Base-by-base conservation (phyloP, 1,140 invertebrate genomes). In the Mamestra configurata region DNA sequence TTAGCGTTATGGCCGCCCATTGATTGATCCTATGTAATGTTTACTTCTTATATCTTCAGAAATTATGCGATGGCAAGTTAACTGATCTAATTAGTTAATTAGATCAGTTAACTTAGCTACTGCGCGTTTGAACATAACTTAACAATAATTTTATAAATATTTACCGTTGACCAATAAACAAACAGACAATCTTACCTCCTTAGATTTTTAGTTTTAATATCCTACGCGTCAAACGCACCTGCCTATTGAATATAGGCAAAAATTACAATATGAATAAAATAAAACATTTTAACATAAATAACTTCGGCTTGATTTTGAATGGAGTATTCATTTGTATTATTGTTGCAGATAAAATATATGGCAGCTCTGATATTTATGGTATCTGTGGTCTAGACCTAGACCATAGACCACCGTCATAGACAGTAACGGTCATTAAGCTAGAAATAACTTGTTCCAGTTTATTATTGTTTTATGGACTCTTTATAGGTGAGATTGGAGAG, bases 221-320 rank as follows among this genome's bases (percentile, higher is more conserved):
- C 20, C 37, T 46, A 68, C 20, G 57, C 15, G 18, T 73, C 35
- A n/a, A n/a, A 73, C 51, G 35, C 53, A 57, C 49, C 71, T 57
- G 51, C 71, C 35, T 37, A 24, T 20, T 40, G 13, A 22, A 40
- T 22, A 37, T 73, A 57, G 53, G 20, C 35, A 57, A 73, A 49
- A 57, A 57, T 55, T 57, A 73, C 49, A 73, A 55, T 73, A 55
- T 40, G 31, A 73, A 73, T 57, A 73, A 37, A 43, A 73, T 59
- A 37, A 15, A 27, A 31, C 7, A 31, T 51, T 31, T 53, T n/a
- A 35, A 24, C 35, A 57, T 57, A 59, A 57, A 73, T 43, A 59
- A 59, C n/a, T 40, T 43, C 20, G 20, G 51, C 46, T 7, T 46
- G 20, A 59, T 59, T 59, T 43, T 59, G 51, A 73, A 73, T 73